Conservation (phyloP, 2,797 vertebrate species). For the Sebastes kiyomatsui region DNA sequence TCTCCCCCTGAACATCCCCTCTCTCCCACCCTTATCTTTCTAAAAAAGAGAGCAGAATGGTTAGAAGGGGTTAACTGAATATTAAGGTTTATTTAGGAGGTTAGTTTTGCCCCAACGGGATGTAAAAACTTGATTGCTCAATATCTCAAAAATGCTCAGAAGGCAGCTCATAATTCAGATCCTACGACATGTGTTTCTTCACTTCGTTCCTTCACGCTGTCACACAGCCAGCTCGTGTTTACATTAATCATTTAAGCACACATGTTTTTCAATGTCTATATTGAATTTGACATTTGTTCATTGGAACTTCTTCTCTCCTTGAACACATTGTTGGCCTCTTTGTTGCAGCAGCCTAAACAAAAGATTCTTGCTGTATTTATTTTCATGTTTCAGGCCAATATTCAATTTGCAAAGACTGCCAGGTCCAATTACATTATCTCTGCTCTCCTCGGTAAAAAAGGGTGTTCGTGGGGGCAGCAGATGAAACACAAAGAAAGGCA, state of each 20-base stretch:
- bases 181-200: conserved; percentile 12
- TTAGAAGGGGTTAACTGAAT: not conserved
- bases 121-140: conserved; percentile 20
- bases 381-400: conserved; percentile 51
- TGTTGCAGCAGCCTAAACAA: conserved; percentile 39
- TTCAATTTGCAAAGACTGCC: conserved; percentile 43
- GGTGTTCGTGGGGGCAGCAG: conserved; percentile 9
- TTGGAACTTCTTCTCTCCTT: conserved; percentile 35
- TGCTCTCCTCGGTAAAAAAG: conserved; percentile 11
- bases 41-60: too few species aligned
- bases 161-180: conserved; percentile 22
- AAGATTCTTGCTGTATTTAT: conserved; percentile 54
- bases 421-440: conserved; percentile 50
- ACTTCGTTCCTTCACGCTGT: not conserved
- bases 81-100: conserved; percentile 21
- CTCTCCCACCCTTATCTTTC: too few species aligned
- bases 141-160: conserved; percentile 17
- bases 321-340: conserved; percentile 55
- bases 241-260: conserved; percentile 23
- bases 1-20: too few species aligned
- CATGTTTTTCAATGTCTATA: conserved; percentile 42
- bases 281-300: conserved; percentile 49
- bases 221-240: conserved; percentile 14
- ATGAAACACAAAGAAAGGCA: conserved; percentile 26
- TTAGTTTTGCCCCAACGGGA: not conserved